Evolutionary conservation across 92 coral and sea anemone species (phyloP).

Genomic region (Paragorgia papillata): DNA sequence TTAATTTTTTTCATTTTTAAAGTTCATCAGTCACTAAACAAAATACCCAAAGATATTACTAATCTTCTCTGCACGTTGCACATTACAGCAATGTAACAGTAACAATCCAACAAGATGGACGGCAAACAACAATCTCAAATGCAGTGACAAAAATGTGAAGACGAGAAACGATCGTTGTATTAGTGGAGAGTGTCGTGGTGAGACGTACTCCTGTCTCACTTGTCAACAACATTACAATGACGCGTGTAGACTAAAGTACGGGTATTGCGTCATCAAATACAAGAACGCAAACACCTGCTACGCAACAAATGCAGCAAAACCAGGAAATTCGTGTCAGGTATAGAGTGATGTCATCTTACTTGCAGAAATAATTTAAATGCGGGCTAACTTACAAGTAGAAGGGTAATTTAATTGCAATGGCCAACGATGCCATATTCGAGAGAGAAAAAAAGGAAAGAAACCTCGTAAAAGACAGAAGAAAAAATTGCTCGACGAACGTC

Average conservation of each 20-base stretch:
- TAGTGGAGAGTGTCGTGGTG: constrained; percentile 74
- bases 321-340: constrained; percentile 95
- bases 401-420: no score
- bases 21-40: no score
- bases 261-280: constrained; percentile 66
- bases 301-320: constrained; percentile 61
- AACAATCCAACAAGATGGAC: constrained; percentile 75
- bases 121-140: constrained; percentile 70
- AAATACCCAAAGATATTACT: no score
- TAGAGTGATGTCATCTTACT: neutral
- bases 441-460: no score
- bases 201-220: constrained; percentile 79
- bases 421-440: no score
- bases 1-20: no score
- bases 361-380: no score
- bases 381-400: no score
- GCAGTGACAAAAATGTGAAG: constrained; percentile 75
- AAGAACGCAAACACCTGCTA: constrained; percentile 67
- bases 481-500: no score
- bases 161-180: constrained; percentile 81
- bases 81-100: constrained; percentile 89
- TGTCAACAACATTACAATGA: constrained; percentile 80
- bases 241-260: constrained; percentile 75
- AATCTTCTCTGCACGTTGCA: no score
- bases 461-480: no score